Base-by-base conservation (phyloP, 1,140 invertebrate species). In the Paracyclopina nana region DNA sequence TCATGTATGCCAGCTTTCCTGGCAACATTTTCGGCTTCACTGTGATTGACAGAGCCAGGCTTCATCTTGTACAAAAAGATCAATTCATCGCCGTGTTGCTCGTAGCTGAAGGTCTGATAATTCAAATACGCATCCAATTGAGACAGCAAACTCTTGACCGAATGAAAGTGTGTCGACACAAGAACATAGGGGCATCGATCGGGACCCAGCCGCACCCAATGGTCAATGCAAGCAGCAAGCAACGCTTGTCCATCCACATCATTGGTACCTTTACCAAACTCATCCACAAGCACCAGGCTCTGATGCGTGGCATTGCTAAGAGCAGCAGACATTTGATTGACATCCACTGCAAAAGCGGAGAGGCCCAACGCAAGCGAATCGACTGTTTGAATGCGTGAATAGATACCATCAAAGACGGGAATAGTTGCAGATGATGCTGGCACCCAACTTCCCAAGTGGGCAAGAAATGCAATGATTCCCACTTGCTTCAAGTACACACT, bases 191-290 rank as follows among this genome's bases (percentile, higher is more conserved):
- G 45, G 30, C 28, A 28, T 5, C 14, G 4, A 14, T 26, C 27
- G 25, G 6, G 25, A 3, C 27, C 24, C n/a, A n/a, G n/a, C n/a
- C n/a, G 14, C 4, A 78, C 59, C 63, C 82, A 78, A 58, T 76
- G 65, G 52, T 70, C 70, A 1, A 87, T 56, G 29, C 72, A 70
- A 2, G 77, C 71, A 6, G 72, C 67, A 1, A 87, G 62, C 26
- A 90, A 62, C 6, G 77, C 67, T 28, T 78, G 59, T 0, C 82
- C 82, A 65, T 85, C 82, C 1, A 71, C 63, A 57, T 77, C 75
- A 2, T 77, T 69, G 9, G 88, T 92, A 53, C 83, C 82, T 67
- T 81, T 81, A 1, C 87, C 87, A 69, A 91, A 88, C 65, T 92
- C 87, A 65, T 94, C 88, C 41, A 91, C 70, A 26, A 91, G 69